Conservation (phyloP, 2,113 vertebrate species). For the Henicopernis longicauda region DNA sequence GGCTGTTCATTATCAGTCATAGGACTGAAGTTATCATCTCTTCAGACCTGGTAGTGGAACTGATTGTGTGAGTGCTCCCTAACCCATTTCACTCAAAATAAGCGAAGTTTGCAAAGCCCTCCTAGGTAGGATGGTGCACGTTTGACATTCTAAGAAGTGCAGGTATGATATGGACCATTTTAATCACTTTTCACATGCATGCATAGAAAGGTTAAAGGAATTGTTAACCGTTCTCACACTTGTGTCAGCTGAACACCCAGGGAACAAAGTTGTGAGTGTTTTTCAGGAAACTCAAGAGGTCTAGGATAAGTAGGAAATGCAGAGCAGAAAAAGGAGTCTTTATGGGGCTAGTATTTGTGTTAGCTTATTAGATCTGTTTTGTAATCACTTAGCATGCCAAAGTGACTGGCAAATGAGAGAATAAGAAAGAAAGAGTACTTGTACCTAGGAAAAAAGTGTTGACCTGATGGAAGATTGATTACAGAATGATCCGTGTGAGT, state of each 20-base stretch:
- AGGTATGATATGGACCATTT: background rate
- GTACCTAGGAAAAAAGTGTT: background rate
- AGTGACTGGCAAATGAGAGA: background rate
- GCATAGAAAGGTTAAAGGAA: background rate
- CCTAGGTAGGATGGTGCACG: background rate
- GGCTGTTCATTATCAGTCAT: background rate
- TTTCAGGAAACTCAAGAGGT: background rate
- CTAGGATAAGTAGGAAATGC: background rate
- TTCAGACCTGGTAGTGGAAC: background rate
- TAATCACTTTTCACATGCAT: background rate
- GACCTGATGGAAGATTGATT: background rate
- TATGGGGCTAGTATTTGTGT: background rate
- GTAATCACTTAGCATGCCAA: background rate
- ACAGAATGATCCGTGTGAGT: background rate
- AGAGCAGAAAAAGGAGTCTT: background rate
- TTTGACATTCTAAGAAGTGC: background rate
- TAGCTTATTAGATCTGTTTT: background rate
- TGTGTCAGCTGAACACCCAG: background rate
- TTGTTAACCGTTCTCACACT: background rate
- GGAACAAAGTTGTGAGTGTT: background rate
- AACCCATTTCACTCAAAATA: background rate
- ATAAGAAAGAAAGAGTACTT: background rate
- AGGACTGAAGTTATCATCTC: background rate
- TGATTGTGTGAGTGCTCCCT: background rate
- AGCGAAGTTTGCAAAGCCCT: background rate